phyloP scores from a whole-genome alignment of 2,797 vertebrate genomes.

The Arnoldichthys spilopterus region DNA sequence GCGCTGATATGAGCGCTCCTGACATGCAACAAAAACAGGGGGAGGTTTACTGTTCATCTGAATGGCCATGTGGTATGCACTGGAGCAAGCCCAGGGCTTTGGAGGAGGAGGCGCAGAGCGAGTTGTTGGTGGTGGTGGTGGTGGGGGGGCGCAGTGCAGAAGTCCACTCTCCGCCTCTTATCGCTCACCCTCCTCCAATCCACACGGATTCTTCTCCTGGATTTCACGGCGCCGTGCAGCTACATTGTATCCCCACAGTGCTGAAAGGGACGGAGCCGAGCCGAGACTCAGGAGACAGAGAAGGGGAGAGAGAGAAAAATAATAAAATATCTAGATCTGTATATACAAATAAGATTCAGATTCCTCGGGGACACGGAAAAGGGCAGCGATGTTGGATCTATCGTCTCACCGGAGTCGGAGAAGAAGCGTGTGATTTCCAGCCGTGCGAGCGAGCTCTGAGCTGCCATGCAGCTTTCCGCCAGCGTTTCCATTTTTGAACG shows the following conservation, averaged over 20 bases:
- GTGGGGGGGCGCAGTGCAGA: too few species aligned
- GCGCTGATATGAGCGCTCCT: background rate
- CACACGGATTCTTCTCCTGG: constrained; percentile 70
- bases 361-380: constrained; percentile 60
- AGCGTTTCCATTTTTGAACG: constrained; percentile 74
- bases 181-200: constrained; percentile 59
- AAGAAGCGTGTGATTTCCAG: constrained; percentile 56
- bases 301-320: constrained; percentile 53
- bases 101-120: background rate
- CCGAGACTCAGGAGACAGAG: constrained; percentile 61
- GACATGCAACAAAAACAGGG: background rate
- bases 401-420: constrained; percentile 50
- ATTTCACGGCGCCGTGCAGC: constrained; percentile 72
- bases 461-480: constrained; percentile 64
- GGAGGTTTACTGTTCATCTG: background rate
- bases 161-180: constrained; percentile 76
- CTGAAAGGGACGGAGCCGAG: constrained; percentile 64
- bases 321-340: too few species aligned
- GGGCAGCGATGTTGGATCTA: constrained; percentile 70
- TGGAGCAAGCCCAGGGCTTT: background rate
- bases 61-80: background rate
- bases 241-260: constrained; percentile 83
- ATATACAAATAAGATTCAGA: constrained; percentile 71
- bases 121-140: too few species aligned
- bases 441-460: constrained; percentile 56